Base-by-base conservation (phyloP, 92 coral and sea anemone genomes). In the Pocillopora meandrina region DNA sequence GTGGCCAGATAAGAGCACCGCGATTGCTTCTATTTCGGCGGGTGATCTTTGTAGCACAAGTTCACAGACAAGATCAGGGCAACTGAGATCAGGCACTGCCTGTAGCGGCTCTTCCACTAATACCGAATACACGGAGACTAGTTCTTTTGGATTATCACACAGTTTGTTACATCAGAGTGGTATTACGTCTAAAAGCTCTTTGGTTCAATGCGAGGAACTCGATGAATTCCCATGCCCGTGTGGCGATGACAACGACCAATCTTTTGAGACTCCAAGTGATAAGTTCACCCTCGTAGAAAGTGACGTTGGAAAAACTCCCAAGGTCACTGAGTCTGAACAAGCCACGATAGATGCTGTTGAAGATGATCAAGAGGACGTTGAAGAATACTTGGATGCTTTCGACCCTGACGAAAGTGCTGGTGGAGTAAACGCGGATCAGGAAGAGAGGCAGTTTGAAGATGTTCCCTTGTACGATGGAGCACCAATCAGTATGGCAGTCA, bases 381-480 rank as follows among this genome's bases (percentile, higher is more conserved):
- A 71, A 71, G 75, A 71, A n/a, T 68, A 85, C 35, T 78, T 68
- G 9, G 79, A 67, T 17, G 89, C 84, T 42, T 35, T 82, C 49
- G 13, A 21, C 52, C 56, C 69, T 57, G 86, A 72, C 14, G 86
- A 82, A 72, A 31, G 86, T 71, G 86, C 72, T 71, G 60, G 10
- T 60, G 71, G 14, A 20, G 18, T 13, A 58, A 71, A 82, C 79
- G 21, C 77, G 2, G 67, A 75, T 21, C 72, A 26, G 72, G 78
- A 75, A 56, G 66, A 66, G 71, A 81, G 71, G 21, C 56, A 26
- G 56, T 71, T 34, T 63, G 72, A 65, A 76, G 84, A 84, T 88
- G 57, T 84, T 36, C 95, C 93, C 31, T 67, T 92, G 71, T 92
- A 87, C 76, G 1, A 67, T 80, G 93, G 90, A 12, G 96, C 92